Evolutionary conservation across 35 echinoderm and acorn worm species (phyloP).

Genomic region (Heliocidaris erythrogramma): DNA sequence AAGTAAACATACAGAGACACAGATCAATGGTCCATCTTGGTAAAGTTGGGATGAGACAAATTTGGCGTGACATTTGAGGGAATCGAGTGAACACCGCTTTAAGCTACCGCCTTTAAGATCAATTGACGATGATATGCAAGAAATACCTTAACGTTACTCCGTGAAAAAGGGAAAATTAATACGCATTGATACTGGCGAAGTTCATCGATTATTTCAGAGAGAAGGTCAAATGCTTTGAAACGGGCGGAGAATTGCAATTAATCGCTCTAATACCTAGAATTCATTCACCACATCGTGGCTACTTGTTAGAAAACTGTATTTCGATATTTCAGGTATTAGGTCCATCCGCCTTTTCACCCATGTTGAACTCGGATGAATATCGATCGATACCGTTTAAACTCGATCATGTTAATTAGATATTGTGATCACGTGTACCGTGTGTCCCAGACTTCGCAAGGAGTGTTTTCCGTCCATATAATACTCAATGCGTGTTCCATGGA

Average conservation of each 20-base stretch:
- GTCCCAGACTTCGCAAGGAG: not conserved
- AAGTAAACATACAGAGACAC: too few relatives aligned
- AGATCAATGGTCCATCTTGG: too few relatives aligned
- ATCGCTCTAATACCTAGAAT: not conserved
- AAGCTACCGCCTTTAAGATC: not conserved
- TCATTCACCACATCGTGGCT: not conserved
- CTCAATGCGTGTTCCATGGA: too few relatives aligned
- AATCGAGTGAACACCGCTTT: not conserved
- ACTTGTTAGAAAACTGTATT: not conserved
- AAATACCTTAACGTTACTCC: not conserved
- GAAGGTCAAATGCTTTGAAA: not conserved
- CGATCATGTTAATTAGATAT: not conserved
- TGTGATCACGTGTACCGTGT: not conserved
- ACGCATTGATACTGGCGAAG: not conserved
- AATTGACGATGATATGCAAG: not conserved
- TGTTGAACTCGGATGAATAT: not conserved
- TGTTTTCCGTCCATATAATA: not conserved
- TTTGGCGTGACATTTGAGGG: too few relatives aligned
- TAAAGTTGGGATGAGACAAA: too few relatives aligned
- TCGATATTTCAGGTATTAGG: not conserved
- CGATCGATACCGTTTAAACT: conserved; percentile 4
- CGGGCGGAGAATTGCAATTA: not conserved
- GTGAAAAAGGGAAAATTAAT: not conserved
- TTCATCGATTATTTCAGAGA: not conserved
- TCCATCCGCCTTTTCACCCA: not conserved